Evolutionary conservation across 2,797 vertebrate genomes (phyloP).

Genomic region (Craterocephalus amniculus): DNA sequence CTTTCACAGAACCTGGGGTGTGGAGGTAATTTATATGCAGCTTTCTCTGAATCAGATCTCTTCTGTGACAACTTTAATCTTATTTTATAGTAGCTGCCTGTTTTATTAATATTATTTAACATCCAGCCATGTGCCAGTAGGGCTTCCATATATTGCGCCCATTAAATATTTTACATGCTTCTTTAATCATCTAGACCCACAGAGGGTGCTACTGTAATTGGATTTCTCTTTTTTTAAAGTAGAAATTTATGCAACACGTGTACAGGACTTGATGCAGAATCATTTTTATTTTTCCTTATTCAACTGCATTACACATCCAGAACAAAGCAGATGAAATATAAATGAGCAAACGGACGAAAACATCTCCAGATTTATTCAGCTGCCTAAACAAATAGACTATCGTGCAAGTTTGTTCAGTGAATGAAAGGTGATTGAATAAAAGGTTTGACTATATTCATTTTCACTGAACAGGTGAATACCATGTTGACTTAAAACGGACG

Average conservation of each 20-base stretch:
- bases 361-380: conserved; percentile 21
- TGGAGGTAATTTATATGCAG: conserved; percentile 32
- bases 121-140: conserved; percentile 19
- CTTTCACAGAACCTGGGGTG: conserved; percentile 24
- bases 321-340: background rate
- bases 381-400: conserved; percentile 25
- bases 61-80: conserved; percentile 48
- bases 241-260: conserved; percentile 21
- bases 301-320: background rate
- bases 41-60: conserved; percentile 34
- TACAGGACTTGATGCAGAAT: conserved; percentile 8
- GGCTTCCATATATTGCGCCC: conserved; percentile 27
- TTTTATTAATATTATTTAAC: conserved; percentile 63
- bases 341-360: background rate
- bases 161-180: conserved; percentile 33
- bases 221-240: conserved; percentile 1
- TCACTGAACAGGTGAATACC: conserved; percentile 18
- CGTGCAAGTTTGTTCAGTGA: conserved; percentile 15
- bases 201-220: background rate
- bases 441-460: conserved; percentile 24
- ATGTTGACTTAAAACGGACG: background rate
- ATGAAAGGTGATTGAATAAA: conserved; percentile 42
- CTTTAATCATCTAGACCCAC: conserved; percentile 36
- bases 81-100: conserved; percentile 56
- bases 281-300: background rate